Base-by-base conservation (phyloP, 2,888 invertebrate species). In the Muschampia plurimacula region DNA sequence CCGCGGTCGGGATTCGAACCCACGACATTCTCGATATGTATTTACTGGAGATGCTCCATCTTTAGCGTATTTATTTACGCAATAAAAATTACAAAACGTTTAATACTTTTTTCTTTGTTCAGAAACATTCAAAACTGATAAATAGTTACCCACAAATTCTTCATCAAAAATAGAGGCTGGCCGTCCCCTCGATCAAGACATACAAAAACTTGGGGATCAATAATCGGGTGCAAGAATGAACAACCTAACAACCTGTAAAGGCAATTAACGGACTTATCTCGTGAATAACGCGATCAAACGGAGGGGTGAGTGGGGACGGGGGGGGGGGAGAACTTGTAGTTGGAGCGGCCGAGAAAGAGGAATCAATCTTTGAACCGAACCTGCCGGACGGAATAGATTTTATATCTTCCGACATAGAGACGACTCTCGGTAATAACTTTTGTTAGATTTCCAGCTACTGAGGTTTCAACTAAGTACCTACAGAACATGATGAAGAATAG, bases 261-360 rank as follows among this genome's bases (percentile, higher is more conserved):
- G 84, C 92, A 93, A 92, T 93, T 92, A 93, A 87, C 87, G 85
- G 89, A 87, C 88, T 91, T 90, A 92, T 91, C 91, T 89, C 83
- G 83, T 80, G 87, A 86, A 86, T 88, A 88, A 88, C 88, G 88
- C 85, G 89, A 91, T 91, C 90, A 88, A 90, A 89, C 85, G 84
- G 70, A 69, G 68, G 69, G 46, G 64, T 63, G 68, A 67, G 77
- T 68, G 67, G 68, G 67, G 57, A 72, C 75, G 62, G n/a, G 73
- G 68, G 62, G n/a, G 73, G 68, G 70, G 81, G 77, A 78, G 80
- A 82, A 85, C 80, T 86, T 85, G 84, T 83, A 84, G 84, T 85
- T 84, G 80, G 83, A 81, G 60, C 66, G 60, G 81, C 83, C 80
- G 83, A 87, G 87, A 86, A 87, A 89, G 87, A 90, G 91, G 82